phyloP scores from a whole-genome alignment of 2,888 invertebrate species.

The Morpho helenor region DNA sequence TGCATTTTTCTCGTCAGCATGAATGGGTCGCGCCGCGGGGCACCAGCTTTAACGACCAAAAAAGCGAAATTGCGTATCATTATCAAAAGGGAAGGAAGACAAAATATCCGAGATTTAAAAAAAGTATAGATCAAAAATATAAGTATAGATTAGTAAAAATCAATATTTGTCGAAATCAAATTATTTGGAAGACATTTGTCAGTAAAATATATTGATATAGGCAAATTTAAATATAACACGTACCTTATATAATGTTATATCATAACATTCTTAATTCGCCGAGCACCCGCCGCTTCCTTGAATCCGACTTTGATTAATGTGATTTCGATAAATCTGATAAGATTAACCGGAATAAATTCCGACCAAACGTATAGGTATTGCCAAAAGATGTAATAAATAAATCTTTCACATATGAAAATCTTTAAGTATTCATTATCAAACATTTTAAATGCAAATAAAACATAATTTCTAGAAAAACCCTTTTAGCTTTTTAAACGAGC shows the following conservation, averaged over 20 bases:
- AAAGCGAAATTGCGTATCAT: conserved; percentile 15
- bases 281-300: conserved; percentile 5
- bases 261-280: conserved; percentile 7
- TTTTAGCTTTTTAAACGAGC: too few species aligned
- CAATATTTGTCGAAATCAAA: too few species aligned
- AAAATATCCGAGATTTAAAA: conserved; percentile 2
- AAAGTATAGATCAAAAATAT: too few species aligned
- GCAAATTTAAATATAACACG: too few species aligned
- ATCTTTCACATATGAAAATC: not conserved
- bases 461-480: too few species aligned
- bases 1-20: conserved; percentile 5
- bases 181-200: too few species aligned
- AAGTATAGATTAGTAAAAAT: too few species aligned
- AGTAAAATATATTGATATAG: too few species aligned
- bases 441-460: too few species aligned
- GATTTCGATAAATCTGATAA: conserved; percentile 22
- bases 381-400: conserved; percentile 5
- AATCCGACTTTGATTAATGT: conserved; percentile 23
- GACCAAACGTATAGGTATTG: conserved; percentile 11
- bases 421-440: too few species aligned
- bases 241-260: too few species aligned
- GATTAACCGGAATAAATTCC: conserved; percentile 19
- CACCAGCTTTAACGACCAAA: conserved; percentile 12
- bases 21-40: conserved; percentile 8
- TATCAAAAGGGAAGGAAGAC: conserved; percentile 3